Evolutionary conservation across 2,113 vertebrate species (phyloP).

Genomic region (Myodes glareolus): DNA sequence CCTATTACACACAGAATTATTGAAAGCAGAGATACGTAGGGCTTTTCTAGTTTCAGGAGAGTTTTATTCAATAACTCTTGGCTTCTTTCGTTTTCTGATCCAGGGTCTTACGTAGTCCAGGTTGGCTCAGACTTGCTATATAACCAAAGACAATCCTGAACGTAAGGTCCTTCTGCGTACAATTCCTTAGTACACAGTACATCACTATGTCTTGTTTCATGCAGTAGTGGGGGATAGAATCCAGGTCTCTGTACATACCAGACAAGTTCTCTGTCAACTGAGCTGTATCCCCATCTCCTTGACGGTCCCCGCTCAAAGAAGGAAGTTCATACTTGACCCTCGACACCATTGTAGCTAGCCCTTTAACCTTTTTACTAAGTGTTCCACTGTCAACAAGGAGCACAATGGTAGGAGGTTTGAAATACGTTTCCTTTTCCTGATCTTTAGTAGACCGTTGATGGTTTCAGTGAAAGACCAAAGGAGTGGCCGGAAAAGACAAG

Average conservation of each 20-base stretch:
- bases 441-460: not conserved
- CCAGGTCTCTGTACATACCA: not conserved
- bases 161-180: not conserved
- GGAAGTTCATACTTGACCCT: not conserved
- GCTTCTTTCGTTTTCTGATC: not conserved
- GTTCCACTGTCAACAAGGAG: conserved; percentile 19
- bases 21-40: not conserved
- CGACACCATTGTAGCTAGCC: not conserved
- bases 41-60: not conserved
- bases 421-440: conserved; percentile 5
- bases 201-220: not conserved
- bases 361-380: not conserved
- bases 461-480: not conserved
- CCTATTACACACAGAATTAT: not conserved
- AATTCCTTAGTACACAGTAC: not conserved
- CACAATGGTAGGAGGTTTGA: conserved; percentile 38
- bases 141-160: not conserved
- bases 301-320: not conserved
- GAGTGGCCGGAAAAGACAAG: not conserved
- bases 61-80: not conserved
- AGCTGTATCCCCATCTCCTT: not conserved
- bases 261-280: not conserved
- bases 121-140: not conserved
- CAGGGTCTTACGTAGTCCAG: not conserved
- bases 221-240: not conserved